phyloP scores from a whole-genome alignment of 2,797 vertebrate species.

The Huso huso region DNA sequence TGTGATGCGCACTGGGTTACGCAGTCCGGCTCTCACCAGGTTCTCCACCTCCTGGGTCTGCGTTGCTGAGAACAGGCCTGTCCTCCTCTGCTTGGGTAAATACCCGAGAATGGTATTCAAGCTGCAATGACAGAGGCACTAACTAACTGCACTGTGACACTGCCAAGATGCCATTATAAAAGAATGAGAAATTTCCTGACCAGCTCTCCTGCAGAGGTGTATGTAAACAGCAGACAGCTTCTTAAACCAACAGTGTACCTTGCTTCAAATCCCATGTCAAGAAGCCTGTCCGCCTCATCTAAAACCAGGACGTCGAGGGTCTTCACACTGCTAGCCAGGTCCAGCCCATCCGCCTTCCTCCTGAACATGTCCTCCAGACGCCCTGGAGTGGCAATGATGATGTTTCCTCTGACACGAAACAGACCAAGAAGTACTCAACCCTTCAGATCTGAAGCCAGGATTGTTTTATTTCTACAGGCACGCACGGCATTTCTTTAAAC shows the following conservation, averaged over 20 bases:
- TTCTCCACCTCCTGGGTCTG: slow-evolving; percentile 96
- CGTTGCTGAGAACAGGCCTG: slow-evolving; percentile 91
- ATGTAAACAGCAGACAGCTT: no score
- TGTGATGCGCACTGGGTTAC: slow-evolving; percentile 86
- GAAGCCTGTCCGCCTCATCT: slow-evolving; percentile 89
- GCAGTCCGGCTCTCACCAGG: slow-evolving; percentile 85
- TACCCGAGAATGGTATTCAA: slow-evolving; percentile 80
- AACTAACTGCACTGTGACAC: not conserved
- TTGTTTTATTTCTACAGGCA: no score
- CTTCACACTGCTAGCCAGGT: slow-evolving; percentile 69
- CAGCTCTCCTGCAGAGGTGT: no score
- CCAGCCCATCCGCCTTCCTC: slow-evolving; percentile 81
- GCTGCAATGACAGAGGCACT: slow-evolving; percentile 42
- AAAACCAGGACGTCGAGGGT: slow-evolving; percentile 85
- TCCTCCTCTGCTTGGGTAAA: slow-evolving; percentile 89
- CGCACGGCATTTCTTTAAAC: no score
- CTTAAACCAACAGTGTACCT: slow-evolving; percentile 51
- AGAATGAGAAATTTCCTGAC: no score
- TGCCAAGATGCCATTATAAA: no score
- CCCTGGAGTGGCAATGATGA: slow-evolving; percentile 85
- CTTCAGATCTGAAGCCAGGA: not conserved
- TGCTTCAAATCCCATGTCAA: slow-evolving; percentile 93
- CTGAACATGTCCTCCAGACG: slow-evolving; percentile 93
- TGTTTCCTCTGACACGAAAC: slow-evolving; percentile 67
- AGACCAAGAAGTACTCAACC: not conserved